Conservation (phyloP, 2,888 invertebrate genomes). For the Amiota minor region DNA sequence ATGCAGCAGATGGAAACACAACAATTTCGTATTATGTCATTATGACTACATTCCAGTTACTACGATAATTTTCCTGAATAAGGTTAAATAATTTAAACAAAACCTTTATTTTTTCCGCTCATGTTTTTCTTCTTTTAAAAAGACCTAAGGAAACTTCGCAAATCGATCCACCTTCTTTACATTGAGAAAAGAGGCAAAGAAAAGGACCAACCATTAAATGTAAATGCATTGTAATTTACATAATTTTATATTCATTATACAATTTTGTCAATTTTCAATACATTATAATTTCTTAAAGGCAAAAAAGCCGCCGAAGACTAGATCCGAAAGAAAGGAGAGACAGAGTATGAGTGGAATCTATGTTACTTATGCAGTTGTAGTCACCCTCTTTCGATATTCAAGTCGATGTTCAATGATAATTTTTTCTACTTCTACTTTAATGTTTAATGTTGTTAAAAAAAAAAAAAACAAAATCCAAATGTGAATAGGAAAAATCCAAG, state of each 20-base stretch:
- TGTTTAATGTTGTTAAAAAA: conserved; percentile 8
- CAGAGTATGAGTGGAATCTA: neutral
- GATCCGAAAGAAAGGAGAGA: conserved; percentile 16
- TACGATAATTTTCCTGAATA: too few species aligned
- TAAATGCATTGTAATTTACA: conserved; percentile 71
- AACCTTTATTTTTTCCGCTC: too few species aligned
- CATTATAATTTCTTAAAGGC: conserved; percentile 65
- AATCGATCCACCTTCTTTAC: conserved; percentile 14
- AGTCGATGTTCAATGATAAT: conserved; percentile 34
- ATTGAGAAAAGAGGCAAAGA: neutral
- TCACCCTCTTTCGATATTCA: conserved; percentile 18
- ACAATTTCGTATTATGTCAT: neutral
- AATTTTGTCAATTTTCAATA: conserved; percentile 72
- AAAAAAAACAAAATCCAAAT: conserved; percentile 31
- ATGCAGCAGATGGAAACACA: conserved; percentile 21
- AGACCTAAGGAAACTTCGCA: neutral
- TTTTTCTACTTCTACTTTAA: conserved; percentile 37
- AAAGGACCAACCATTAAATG: conserved; percentile 69
- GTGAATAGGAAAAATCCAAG: conserved; percentile 32
- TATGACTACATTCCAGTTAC: neutral
- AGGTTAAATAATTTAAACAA: too few species aligned
- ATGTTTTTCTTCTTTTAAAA: neutral
- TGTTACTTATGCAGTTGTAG: neutral
- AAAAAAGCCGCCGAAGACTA: conserved; percentile 43
- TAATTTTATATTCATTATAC: conserved; percentile 73